These are phyloP conservation scores for Chaenodraco wilsoni DNA, from an alignment of 2,797 vertebrate species.

Conservation along the genomic window DNA sequence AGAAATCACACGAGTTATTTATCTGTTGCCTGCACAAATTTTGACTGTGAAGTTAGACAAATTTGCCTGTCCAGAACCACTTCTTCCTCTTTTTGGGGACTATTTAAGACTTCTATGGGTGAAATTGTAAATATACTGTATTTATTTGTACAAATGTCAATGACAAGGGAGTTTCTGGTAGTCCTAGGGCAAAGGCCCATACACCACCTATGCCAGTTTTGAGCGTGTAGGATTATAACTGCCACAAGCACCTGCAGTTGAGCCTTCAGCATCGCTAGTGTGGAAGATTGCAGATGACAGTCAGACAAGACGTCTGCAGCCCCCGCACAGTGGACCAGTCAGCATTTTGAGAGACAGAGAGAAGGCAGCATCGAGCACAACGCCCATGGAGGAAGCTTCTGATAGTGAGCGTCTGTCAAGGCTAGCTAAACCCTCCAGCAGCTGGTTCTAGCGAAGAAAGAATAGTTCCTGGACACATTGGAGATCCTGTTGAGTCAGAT, in stretches of 20 bases:
- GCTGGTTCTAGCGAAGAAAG: slow-evolving; percentile 94
- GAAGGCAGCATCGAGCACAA: slow-evolving; percentile 93
- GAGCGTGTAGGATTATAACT: slow-evolving; percentile 71
- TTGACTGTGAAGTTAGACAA: slow-evolving; percentile 67
- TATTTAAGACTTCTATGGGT: slow-evolving; percentile 23
- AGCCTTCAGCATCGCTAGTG: slow-evolving; percentile 87
- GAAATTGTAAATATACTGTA: slow-evolving; percentile 35
- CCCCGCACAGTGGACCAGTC: slow-evolving; percentile 93
- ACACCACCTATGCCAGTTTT: slow-evolving; percentile 66
- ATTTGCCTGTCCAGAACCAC: slow-evolving; percentile 54
- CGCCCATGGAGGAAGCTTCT: slow-evolving; percentile 92
- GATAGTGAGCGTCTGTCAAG: slow-evolving; percentile 93
- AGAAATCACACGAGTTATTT: slow-evolving; percentile 65
- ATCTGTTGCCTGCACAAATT: slow-evolving; percentile 60
- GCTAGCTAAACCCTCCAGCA: slow-evolving; percentile 93
- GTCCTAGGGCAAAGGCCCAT: slow-evolving; percentile 66
- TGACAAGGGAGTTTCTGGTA: slow-evolving; percentile 69
- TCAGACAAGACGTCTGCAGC: slow-evolving; percentile 96
- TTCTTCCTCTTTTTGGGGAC: slow-evolving; percentile 33
- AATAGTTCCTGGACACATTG: slow-evolving; percentile 85
- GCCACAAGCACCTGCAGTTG: slow-evolving; percentile 76
- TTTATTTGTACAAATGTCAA: slow-evolving; percentile 46
- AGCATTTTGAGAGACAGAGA: slow-evolving; percentile 84
- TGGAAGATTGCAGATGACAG: slow-evolving; percentile 92
- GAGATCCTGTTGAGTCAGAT: slow-evolving; percentile 92